Percentiles rank a stretch among this genome's conserved stretches.
Conservation (phyloP, 2,888 invertebrate genomes). For the Notodonta dromedarius region DNA sequence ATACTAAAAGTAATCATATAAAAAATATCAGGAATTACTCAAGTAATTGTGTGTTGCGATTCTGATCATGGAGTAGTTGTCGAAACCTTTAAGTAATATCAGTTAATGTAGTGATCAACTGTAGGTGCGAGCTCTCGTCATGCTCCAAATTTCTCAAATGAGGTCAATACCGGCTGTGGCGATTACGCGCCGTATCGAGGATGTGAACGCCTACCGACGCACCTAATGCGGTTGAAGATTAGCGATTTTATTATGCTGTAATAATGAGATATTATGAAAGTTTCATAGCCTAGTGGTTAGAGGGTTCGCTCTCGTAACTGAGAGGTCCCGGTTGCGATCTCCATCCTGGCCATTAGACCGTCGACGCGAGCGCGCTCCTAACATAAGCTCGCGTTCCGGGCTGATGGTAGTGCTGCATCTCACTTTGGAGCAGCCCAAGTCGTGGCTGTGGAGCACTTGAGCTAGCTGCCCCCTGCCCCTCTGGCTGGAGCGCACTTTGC, state of each 20-base stretch:
- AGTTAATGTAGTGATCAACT: constrained; percentile 34
- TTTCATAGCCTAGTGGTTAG: background rate
- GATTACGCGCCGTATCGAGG: constrained; percentile 43
- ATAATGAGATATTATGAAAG: background rate
- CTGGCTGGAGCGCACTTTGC: too few species aligned
- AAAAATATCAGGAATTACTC: too few species aligned
- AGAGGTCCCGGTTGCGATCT: too few species aligned
- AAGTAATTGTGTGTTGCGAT: constrained; percentile 4
- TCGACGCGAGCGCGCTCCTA: too few species aligned
- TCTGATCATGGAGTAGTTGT: background rate
- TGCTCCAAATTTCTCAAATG: constrained; percentile 71
- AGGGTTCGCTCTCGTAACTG: too few species aligned
- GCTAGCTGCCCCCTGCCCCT: too few species aligned
- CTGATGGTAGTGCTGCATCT: too few species aligned
- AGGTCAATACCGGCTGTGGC: constrained; percentile 70
- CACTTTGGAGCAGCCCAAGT: too few species aligned
- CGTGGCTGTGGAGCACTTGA: too few species aligned
- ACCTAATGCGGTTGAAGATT: constrained; percentile 11
- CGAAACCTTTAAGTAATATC: constrained; percentile 2
- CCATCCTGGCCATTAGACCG: too few species aligned
- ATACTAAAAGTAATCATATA: too few species aligned
- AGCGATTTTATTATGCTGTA: constrained; percentile 11
- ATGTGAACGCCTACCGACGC: constrained; percentile 26
- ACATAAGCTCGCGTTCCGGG: too few species aligned
- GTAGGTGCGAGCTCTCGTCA: constrained; percentile 51